Base-by-base conservation (phyloP, 2,113 vertebrate genomes). In the Bostrychus sinensis region DNA sequence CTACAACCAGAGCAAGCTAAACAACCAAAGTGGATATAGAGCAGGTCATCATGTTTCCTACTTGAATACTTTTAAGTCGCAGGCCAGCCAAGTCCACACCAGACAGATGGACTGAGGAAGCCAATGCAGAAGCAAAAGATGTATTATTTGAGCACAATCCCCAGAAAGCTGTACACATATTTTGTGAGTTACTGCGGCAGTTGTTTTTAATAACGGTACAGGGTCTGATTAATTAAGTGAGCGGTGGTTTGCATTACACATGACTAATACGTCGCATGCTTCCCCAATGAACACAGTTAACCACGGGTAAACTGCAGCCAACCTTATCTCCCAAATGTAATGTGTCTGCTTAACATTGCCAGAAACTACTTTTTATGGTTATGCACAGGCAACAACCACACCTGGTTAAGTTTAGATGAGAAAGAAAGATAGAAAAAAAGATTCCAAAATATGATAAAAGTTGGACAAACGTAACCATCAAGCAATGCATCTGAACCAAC, bases 181-280 rank as follows among this genome's bases (percentile, higher is more conserved):
- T 83, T 69, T 54, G 43, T 62, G 51, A 62, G 55, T 84, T 76
- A 82, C 50, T 3, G 5, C 72, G 58, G 74, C 72, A 46, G 70
- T 78, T 79, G 48, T 67, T 71, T 85, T 60, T 56, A 75, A 70
- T 79, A 75, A 81, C 69, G 11, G 38, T 41, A 51, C 60, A 82
- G 45, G 34, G 50, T 55, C 58, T 59, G 78, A 78, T 83, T 78
- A 70, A 86, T 78, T 70, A 80, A 39, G 58, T 66, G 56, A 75
- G 56, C 39, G 3, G 66, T 63, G 72, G 69, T 74, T 77, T 56
- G 64, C 65, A 73, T 88, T 75, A 84, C 42, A 69, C 53, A 78
- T 74, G 80, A 82, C 76, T 87, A 86, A 83, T 69, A 71, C 45
- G 19, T 66, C 58, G 60, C 65, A 43, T 23, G 42, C 36, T 51